A percentile compares a stretch with the other conserved stretches of the same genome.
Conservation (phyloP, 2,888 invertebrate species). For the Apocheima hispidaria region DNA sequence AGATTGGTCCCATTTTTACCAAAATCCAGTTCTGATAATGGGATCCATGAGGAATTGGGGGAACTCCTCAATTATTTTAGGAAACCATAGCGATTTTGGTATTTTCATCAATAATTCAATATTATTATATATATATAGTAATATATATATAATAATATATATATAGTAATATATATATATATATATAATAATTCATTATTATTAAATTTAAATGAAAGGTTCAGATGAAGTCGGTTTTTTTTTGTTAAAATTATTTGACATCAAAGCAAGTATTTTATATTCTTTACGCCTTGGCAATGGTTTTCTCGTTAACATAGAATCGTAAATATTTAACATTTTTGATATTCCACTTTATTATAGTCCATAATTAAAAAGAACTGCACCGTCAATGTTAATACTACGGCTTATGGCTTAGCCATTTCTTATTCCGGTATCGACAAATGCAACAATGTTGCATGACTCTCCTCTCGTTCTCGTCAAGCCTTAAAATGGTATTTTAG, state of each 20-base stretch:
- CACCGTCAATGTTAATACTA: slow-evolving; percentile 55
- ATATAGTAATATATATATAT: too few species aligned
- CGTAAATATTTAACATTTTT: slow-evolving; percentile 27
- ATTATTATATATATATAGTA: too few species aligned
- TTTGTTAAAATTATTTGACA: background rate
- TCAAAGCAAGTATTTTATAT: background rate
- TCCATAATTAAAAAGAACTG: slow-evolving; percentile 43
- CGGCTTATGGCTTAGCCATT: slow-evolving; percentile 59
- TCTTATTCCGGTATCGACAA: slow-evolving; percentile 71
- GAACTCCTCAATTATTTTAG: too few species aligned
- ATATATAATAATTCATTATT: too few species aligned
- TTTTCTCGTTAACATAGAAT: slow-evolving; percentile 12
- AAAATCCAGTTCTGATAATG: too few species aligned
- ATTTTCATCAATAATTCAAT: too few species aligned
- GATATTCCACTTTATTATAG: slow-evolving; percentile 32
- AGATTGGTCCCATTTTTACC: too few species aligned
- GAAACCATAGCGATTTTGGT: too few species aligned
- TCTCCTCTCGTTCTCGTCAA: slow-evolving; percentile 56
- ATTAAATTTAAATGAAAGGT: too few species aligned
- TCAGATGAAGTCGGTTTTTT: too few species aligned
- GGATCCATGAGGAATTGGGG: too few species aligned
- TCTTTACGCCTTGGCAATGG: background rate
- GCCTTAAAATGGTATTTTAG: slow-evolving; percentile 39
- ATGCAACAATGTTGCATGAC: slow-evolving; percentile 70
- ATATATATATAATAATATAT: too few species aligned